Evolutionary conservation across 2,888 invertebrate species (phyloP).

Genomic region (Eudemis profundana): DNA sequence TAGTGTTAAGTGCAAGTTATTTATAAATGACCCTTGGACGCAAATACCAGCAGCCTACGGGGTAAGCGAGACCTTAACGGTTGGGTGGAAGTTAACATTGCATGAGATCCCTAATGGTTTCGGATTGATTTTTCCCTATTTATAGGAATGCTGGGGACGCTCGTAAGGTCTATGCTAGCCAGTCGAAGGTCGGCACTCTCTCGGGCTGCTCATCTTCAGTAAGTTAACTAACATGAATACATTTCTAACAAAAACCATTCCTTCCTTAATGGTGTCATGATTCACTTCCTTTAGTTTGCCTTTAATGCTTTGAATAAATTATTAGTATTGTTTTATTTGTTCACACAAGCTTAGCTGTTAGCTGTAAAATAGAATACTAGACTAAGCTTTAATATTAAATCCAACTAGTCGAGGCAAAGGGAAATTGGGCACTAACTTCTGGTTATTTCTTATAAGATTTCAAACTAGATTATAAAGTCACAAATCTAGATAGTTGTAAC

Average conservation of each 20-base stretch:
- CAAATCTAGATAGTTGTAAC: background rate
- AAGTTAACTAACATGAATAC: conserved; percentile 67
- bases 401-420: background rate
- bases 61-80: conserved; percentile 77
- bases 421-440: background rate
- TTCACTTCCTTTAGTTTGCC: conserved; percentile 31
- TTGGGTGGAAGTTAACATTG: conserved; percentile 68
- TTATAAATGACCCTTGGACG: conserved; percentile 82
- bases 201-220: conserved; percentile 90
- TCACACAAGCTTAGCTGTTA: background rate
- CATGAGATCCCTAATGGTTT: conserved; percentile 68
- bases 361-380: background rate
- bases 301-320: conserved; percentile 30
- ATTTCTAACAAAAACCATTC: conserved; percentile 47
- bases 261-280: conserved; percentile 30
- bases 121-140: conserved; percentile 83
- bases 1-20: conserved; percentile 51
- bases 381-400: background rate
- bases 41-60: conserved; percentile 82
- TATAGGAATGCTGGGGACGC: conserved; percentile 84
- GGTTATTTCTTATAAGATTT: background rate
- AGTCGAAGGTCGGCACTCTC: conserved; percentile 87
- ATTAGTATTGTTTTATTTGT: conserved; percentile 6
- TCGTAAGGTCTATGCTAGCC: conserved; percentile 81
- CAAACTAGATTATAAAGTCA: background rate